Evolutionary conservation across 1,140 invertebrate species (phyloP).

Genomic region (Diorhabda sublineata): DNA sequence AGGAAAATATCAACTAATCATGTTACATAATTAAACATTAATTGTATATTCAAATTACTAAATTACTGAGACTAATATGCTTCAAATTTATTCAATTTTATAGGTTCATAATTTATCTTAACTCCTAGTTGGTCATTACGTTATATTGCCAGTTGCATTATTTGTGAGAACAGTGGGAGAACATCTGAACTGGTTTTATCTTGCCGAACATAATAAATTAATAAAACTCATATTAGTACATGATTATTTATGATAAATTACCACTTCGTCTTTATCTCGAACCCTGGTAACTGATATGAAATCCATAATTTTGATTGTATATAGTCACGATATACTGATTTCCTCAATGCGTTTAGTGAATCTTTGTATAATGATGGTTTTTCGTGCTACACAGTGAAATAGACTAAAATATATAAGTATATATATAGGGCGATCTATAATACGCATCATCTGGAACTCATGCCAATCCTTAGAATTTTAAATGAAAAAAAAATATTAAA

Average conservation of each 20-base stretch:
- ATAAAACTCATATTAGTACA: conserved; percentile 1
- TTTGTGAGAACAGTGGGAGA: background rate
- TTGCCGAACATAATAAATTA: background rate
- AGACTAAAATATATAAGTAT: background rate
- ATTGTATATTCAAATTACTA: too few species aligned
- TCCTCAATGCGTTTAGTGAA: conserved; percentile 1
- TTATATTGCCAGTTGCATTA: background rate
- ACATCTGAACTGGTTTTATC: background rate
- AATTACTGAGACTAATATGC: background rate
- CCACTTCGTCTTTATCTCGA: background rate
- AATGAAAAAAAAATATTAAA: too few species aligned
- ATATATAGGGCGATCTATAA: too few species aligned
- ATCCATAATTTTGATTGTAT: conserved; percentile 1
- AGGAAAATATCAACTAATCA: too few species aligned
- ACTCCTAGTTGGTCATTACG: background rate
- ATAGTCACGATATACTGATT: background rate
- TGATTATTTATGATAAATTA: conserved; percentile 3
- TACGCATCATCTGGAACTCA: too few species aligned
- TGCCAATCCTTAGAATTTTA: too few species aligned
- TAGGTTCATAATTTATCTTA: background rate
- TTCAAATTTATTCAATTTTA: background rate
- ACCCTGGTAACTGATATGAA: conserved; percentile 1
- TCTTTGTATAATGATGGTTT: conserved; percentile 1
- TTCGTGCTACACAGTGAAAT: background rate
- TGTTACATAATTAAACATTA: too few species aligned